phyloP scores from a whole-genome alignment of 2,797 vertebrate genomes.

The Pantherophis alleghaniensis region DNA sequence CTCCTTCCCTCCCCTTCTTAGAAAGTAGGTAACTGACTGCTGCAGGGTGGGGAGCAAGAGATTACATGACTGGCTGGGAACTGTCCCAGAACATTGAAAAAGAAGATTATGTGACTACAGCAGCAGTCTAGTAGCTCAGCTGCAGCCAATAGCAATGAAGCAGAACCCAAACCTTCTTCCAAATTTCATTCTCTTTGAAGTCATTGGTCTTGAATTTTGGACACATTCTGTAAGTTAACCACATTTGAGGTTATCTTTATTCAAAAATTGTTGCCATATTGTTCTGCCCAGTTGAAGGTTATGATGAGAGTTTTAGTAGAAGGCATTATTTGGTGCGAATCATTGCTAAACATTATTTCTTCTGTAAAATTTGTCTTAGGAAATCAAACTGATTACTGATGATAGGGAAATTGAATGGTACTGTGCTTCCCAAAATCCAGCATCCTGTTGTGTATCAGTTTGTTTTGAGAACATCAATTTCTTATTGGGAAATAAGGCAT shows the following conservation, averaged over 20 bases:
- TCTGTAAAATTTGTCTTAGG: neutral
- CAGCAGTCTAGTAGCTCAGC: neutral
- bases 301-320: neutral
- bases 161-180: neutral
- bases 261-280: neutral
- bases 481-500: neutral
- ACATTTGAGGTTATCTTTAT: neutral
- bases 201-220: neutral
- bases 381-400: neutral
- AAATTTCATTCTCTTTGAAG: neutral
- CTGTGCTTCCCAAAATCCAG: neutral
- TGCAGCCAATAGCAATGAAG: neutral
- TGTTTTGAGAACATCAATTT: neutral
- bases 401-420: neutral
- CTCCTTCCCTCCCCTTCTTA: neutral
- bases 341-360: neutral
- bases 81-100: neutral
- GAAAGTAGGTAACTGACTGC: neutral
- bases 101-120: neutral
- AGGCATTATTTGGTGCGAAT: neutral
- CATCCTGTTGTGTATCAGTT: neutral
- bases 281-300: neutral
- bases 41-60: neutral
- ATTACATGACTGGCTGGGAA: neutral
- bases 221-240: neutral